Evolutionary conservation across 2,113 vertebrate genomes (phyloP), one percentile per base, ranked within the genome.

Genomic region (Pelecanus crispus): DNA sequence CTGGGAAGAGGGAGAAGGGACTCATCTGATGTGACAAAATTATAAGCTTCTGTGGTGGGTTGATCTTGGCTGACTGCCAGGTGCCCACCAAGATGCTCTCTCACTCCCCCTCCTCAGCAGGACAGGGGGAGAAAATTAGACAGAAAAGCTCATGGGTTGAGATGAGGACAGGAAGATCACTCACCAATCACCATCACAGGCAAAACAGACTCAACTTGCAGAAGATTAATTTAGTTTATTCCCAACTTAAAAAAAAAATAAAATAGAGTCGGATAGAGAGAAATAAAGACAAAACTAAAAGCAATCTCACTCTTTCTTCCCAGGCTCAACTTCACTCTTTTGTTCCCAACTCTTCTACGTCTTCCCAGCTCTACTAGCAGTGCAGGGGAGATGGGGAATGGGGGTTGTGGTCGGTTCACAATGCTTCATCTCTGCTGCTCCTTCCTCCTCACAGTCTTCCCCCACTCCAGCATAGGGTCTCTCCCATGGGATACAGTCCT

Each of bases 361-460:
- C 18, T 58, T 72, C 12, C 10, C 9, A 1, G 9, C 20, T 18
- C 40, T 62, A 32, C 8, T 25, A 59, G 5, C 21, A 63, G n/a
- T 50, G 72, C 24, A 49, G 17, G 32, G 13, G 32, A 40, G 38
- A 45, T 18, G 6, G 2, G n/a, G 7, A 62, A 16, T 40, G 14
- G 7, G 9, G 16, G 8, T 2, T 81, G 32, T n/a, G 16, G 11
- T 75, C n/a, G 36, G 31, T 75, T 67, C 75, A 42, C 31, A 92
- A 31, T 0, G 2, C 10, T 78, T 78, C 1, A 0, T 56, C 40
- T 56, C 34, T 75, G 55, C 8, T 0, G 1, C 26, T 53, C 21
- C 34, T 75, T 66, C 24, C 17, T 61, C 29, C 12, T 36, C 14
- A 61, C 10, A 7, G 11, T 68, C 18, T 25, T 55, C 8, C 14